These are phyloP conservation scores for Rhyzopertha dominica DNA, from an alignment of 1,140 invertebrate species.

Conservation along the genomic window DNA sequence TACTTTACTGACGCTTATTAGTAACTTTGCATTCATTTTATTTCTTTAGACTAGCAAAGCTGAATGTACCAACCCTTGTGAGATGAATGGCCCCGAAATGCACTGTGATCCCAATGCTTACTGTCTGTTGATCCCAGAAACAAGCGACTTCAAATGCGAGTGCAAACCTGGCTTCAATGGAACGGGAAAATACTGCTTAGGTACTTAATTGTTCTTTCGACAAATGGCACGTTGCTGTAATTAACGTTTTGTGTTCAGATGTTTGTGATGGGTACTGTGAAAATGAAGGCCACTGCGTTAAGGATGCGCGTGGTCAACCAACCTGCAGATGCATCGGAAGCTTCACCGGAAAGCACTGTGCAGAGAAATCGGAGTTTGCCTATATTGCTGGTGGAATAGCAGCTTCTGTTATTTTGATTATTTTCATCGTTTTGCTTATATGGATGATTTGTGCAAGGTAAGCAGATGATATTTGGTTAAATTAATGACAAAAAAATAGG, in stretches of 20 bases:
- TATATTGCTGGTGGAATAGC: constrained; percentile 92
- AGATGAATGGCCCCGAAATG: constrained; percentile 76
- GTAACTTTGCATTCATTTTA: constrained; percentile 4
- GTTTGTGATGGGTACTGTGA: constrained; percentile 84
- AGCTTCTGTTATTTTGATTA: constrained; percentile 84
- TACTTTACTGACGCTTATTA: no score
- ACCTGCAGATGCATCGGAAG: constrained; percentile 85
- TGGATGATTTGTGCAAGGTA: constrained; percentile 96
- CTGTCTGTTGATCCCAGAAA: constrained; percentile 79
- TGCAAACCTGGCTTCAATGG: constrained; percentile 93
- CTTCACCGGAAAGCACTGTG: constrained; percentile 86
- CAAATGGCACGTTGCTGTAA: not conserved
- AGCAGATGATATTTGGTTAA: no score
- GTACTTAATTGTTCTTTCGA: not conserved
- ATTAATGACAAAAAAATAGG: no score
- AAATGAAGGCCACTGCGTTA: constrained; percentile 87
- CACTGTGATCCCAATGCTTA: constrained; percentile 85
- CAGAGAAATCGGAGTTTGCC: constrained; percentile 88
- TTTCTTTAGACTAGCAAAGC: constrained; percentile 61
- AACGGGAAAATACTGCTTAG: constrained; percentile 70
- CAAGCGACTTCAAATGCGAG: constrained; percentile 84
- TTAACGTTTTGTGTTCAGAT: constrained; percentile 51
- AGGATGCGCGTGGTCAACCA: constrained; percentile 75
- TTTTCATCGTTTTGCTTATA: constrained; percentile 85
- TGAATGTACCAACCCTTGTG: constrained; percentile 90